A percentile compares a stretch with the other conserved stretches of the same genome.
Conservation (phyloP, 35 echinoderm and acorn worm species). For the Ptychodera flava region DNA sequence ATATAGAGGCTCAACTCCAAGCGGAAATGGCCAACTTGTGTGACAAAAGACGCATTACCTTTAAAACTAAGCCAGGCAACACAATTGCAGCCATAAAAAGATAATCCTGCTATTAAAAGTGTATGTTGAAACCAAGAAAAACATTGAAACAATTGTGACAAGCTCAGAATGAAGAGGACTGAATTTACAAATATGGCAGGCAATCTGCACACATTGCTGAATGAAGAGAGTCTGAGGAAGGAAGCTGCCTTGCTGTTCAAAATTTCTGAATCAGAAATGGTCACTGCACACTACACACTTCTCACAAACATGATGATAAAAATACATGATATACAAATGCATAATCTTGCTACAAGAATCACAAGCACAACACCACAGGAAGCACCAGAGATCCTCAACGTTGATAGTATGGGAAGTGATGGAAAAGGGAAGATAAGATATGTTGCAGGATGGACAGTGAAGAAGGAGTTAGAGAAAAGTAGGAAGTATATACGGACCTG, state of each 20-base stretch:
- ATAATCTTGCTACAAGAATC: background rate
- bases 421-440: background rate
- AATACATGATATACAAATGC: background rate
- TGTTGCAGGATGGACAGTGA: background rate
- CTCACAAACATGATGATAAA: background rate
- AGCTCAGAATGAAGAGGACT: too few relatives aligned
- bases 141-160: too few relatives aligned
- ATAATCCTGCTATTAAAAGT: too few relatives aligned
- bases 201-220: too few relatives aligned
- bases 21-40: too few relatives aligned
- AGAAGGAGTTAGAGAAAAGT: background rate
- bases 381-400: background rate
- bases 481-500: background rate
- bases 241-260: background rate
- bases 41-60: too few relatives aligned
- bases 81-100: too few relatives aligned
- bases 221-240: background rate
- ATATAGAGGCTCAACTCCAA: too few relatives aligned
- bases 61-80: too few relatives aligned
- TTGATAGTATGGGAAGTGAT: background rate
- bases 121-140: too few relatives aligned
- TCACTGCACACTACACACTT: background rate
- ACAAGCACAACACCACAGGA: background rate
- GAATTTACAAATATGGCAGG: too few relatives aligned
- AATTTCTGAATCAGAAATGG: background rate